Base-by-base conservation (phyloP, 2,797 vertebrate species). In the Rhinophrynus dorsalis region DNA sequence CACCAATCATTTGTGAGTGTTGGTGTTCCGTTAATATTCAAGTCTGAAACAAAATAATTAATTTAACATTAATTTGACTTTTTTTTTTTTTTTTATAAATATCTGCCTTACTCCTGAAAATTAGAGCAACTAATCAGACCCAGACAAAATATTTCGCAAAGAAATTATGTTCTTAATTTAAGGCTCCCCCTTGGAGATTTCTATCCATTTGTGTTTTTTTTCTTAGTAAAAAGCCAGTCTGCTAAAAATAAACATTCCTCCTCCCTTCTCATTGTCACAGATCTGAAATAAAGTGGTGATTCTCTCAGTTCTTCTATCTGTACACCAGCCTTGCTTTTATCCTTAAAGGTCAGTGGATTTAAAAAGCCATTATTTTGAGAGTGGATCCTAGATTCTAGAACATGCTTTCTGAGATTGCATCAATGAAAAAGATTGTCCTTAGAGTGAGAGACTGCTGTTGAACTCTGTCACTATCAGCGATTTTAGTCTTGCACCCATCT, bases 231-330 rank as follows among this genome's bases (percentile, higher is more conserved):
- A 78, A 67, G 40, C 75, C 72, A 75, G 35, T 8, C 13, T 59
- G 57, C 84, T 92, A 89, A 92, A 92, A 92, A 91, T 92, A 87
- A 3, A 60, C 65, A 79, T 78, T 81, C 79, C 79, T 77, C 56
- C 68, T 68, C 62, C 70, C 80, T 79, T 78, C 52, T 67, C 67
- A 74, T 75, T 82, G 61, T 70, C 51, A 67, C 73, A 74, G 74
- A 79, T 81, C 70, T 76, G 76, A 82, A 79, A 85, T 82, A 78
- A 80, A 74, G 32, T 67, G 77, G 76, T 77, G 77, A 44, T 64
- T 20, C 69, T 74, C 17, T 63, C 32, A 63, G 74, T 72, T 84
- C 81, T 80, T 77, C 38, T 71, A 0, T 48, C 69, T 71, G 45
- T 77, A 59, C 51, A 15, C 54, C 1, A n/a, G 17, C 13, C 73